Percentiles rank a stretch among this genome's conserved stretches.
Evolutionary conservation across 1,140 invertebrate genomes (phyloP).

Genomic region (Neuroterus valhalla): DNA sequence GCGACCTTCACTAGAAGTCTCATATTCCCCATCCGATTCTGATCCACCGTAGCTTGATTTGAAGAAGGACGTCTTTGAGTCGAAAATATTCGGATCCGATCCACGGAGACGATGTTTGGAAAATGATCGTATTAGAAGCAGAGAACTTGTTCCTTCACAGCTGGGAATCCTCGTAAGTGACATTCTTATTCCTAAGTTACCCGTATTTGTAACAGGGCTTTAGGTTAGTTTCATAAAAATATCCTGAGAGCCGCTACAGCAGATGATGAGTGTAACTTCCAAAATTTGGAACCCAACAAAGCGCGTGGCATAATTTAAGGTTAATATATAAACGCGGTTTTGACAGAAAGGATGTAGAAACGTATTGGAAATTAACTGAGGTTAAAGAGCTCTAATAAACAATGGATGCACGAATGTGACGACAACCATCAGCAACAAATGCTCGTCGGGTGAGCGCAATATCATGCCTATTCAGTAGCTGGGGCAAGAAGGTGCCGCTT

Average conservation of each 20-base stretch:
- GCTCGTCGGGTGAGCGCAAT: too few species aligned
- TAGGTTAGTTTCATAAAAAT: not conserved
- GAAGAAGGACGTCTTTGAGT: not conserved
- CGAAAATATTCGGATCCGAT: not conserved
- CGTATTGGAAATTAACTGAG: not conserved
- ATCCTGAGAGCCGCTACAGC: not conserved
- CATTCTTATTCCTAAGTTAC: not conserved
- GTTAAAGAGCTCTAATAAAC: not conserved
- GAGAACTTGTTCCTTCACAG: not conserved
- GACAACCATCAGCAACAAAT: constrained; percentile 1
- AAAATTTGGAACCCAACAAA: not conserved
- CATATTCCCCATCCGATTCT: constrained; percentile 46
- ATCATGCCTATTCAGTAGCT: too few species aligned
- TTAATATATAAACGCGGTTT: constrained; percentile 13
- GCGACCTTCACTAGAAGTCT: constrained; percentile 57
- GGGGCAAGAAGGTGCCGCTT: too few species aligned
- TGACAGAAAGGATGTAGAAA: constrained; percentile 16
- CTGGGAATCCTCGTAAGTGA: not conserved
- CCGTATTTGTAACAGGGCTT: not conserved
- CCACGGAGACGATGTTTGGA: not conserved
- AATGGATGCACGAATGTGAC: constrained; percentile 5
- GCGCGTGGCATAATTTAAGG: constrained; percentile 19
- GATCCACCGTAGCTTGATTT: constrained; percentile 13
- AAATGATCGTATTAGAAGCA: not conserved
- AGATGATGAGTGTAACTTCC: constrained; percentile 5